Evolutionary conservation across 2,888 invertebrate genomes (phyloP), one percentile per base, ranked within the genome.

Genomic region (Phragmatobia fuliginosa): DNA sequence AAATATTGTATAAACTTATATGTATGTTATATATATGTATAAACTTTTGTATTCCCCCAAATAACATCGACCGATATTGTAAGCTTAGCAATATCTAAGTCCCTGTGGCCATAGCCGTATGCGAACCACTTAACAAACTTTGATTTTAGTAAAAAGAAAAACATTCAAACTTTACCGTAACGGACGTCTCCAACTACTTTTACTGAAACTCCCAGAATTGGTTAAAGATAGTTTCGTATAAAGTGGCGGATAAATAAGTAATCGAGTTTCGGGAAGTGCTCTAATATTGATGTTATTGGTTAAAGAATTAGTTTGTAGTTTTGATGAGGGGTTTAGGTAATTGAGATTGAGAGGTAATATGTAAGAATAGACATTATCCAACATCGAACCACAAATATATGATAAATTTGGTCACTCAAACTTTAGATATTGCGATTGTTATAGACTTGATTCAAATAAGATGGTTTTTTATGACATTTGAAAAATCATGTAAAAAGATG

Each of bases 91-190:
- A 74, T 82, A 76, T 74, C 75, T 75, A 72, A 76, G 76, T 74
- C 75, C 66, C 71, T 10, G 68, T 69, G 72, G 77, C 75, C 68
- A 75, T 67, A 66, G 72, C 68, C 70, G 72, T 73, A 76, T 70
- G 74, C 73, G 70, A 69, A 72, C 74, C 81, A 81, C 81, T 81
- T 82, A 76, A 71, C 49, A 62, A 82, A 82, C 82, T 82, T 82
- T 82, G 83, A 82, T 82, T 82, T 82, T 83, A 82, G 83, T 77
- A 74, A 71, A 71, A 73, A 79, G 79, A 76, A 81, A 80, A 82
- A 79, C 83, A 74, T 77, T 67, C 72, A 28, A 81, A 74, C 60
- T 77, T 76, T 69, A 64, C 59, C 67, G 63, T 72, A 79, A 77
- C 79, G 76, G 79, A 81, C 75, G 72, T 79, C 62, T 70, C 68